Base-by-base conservation (phyloP, 2,888 invertebrate genomes). In the Criorhina ranunculi region DNA sequence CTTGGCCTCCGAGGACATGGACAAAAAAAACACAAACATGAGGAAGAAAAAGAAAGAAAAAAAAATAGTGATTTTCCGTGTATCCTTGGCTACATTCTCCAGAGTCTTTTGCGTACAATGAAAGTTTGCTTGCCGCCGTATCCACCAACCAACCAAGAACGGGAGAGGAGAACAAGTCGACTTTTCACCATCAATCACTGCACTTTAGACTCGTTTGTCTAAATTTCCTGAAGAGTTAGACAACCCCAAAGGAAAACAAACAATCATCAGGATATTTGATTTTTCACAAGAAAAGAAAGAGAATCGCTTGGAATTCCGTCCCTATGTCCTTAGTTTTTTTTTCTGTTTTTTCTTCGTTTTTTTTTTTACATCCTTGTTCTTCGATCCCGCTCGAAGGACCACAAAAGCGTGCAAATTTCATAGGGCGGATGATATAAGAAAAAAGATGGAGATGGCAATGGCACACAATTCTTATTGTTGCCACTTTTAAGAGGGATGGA, bases 181-280 rank as follows among this genome's bases (percentile, higher is more conserved):
- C 85, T 85, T 85, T 80, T 85, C 69, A 80, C 76, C 80, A 85
- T 85, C 85, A 85, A 85, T 85, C 85, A 85, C 80, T 80, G 85
- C 85, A 85, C 85, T 85, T 85, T 80, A 85, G 85, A 85, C 85
- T 85, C 85, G 85, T 85, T 85, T 85, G 85, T 85, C 85, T 85
- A 80, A 85, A 85, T 85, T 85, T 85, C 85, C 85, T 85, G 85
- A 85, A 85, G 85, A 85, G 85, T 76, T 85, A 85, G 85, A 75
- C 85, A 80, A 80, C 66, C 85, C 85, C 76, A 85, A 85, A 85
- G 85, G 85, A 85, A 85, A 85, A 80, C 80, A 85, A 85, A 85
- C 85, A 85, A 85, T 85, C 85, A 85, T 85, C 85, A 85, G 85
- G 85, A 85, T 85, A 85, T 85, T 85, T 85, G 85, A 85, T 85